Evolutionary conservation across 2,113 vertebrate genomes (phyloP), one percentile per base, ranked within the genome.

Genomic region (Gila orcuttii): DNA sequence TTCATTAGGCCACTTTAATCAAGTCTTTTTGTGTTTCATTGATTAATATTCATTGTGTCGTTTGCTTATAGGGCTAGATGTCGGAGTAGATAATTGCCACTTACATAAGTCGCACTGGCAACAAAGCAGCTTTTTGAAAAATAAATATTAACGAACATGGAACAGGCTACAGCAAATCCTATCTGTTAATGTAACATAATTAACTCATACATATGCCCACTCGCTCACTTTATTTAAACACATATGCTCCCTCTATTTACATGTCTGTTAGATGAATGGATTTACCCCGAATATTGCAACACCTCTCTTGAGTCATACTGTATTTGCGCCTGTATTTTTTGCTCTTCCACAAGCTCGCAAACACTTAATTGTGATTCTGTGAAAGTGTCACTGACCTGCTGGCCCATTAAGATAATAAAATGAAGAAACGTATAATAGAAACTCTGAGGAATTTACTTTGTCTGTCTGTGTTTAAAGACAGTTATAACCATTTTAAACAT

Each of bases 401-500:
- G 17, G n/a, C 8, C 39, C 19, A 31, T 64, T 66, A 19, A 80
- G 23, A 25, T 45, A n/a, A 21, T 80, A 4, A 80, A 64, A 11
- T 64, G 3, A 28, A 3, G 28, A 10, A 28, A 28, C 28, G 28
- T 25, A 17, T 59, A 36, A 11, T 25, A n/a, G 21, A 62, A 79
- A 42, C 55, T 79, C 59, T 50, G 39, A 71, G 50, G 33, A 73
- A 73, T 50, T 59, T 3, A 23, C 66, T 69, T n/a, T 23, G 11
- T 60, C 33, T 55, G 47, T 71, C 42, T 50, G 64, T 78, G 62
- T 76, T 71, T 42, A 25, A 52, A 83, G 66, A 39, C 64, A 31
- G 15, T 73, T 5, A 50, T 8, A 76, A 75, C 73, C 69, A 59
- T 60, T 84, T 74, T 73, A 19, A 82, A 39, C 79, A 84, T 57